Evolutionary conservation across 2,113 vertebrate species (phyloP).

Genomic region (Blennius ocellaris): DNA sequence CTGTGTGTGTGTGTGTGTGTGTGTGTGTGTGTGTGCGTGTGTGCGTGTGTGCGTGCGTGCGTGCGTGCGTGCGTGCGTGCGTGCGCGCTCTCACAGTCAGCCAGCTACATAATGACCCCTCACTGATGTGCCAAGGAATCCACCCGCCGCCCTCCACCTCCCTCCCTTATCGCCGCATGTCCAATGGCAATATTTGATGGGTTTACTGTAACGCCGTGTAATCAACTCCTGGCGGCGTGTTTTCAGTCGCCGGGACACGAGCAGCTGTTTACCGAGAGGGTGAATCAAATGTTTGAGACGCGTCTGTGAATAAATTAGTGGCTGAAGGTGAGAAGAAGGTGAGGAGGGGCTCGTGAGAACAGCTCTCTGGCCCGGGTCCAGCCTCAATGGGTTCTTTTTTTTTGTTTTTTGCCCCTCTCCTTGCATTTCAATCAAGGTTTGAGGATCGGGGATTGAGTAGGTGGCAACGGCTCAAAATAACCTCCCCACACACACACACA

Average conservation of each 20-base stretch:
- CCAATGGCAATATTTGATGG: constrained; percentile 60
- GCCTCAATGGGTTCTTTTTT: not conserved
- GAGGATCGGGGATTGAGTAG: constrained; percentile 50
- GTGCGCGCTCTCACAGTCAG: not conserved
- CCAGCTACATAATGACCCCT: constrained; percentile 32
- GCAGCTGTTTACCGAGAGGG: constrained; percentile 22
- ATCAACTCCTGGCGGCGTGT: constrained; percentile 26
- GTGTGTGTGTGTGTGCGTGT: too few species aligned
- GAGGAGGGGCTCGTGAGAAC: constrained; percentile 27
- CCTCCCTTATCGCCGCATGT: not conserved
- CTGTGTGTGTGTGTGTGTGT: too few species aligned
- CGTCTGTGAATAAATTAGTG: constrained; percentile 40
- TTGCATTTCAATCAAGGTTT: constrained; percentile 39
- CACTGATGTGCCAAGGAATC: constrained; percentile 23
- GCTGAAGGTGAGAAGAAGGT: constrained; percentile 52
- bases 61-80: too few species aligned
- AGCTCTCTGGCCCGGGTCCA: constrained; percentile 28
- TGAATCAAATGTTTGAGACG: constrained; percentile 29
- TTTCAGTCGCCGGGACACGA: constrained; percentile 25
- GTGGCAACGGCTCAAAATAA: constrained; percentile 62
- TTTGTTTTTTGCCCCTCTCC: constrained; percentile 10
- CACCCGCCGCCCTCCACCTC: not conserved
- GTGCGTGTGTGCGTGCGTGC: too few species aligned
- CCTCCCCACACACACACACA: constrained; percentile 45
- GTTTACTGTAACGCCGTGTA: constrained; percentile 40